These are phyloP conservation scores for Plemyria rubiginata DNA, from an alignment of 2,888 invertebrate genomes.

Conservation along the genomic window DNA sequence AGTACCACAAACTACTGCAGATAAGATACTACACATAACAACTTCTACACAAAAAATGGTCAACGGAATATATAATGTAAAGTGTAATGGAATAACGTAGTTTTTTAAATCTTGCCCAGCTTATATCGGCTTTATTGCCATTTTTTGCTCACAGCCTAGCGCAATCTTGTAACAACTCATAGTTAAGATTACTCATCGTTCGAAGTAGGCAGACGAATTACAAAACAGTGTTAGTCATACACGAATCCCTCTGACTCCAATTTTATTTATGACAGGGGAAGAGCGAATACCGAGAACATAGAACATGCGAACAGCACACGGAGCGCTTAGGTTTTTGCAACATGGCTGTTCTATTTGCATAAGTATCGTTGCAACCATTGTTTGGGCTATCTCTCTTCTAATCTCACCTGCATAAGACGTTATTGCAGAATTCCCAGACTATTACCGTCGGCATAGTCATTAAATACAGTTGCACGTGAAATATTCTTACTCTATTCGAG, in stretches of 20 bases:
- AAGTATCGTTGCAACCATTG: slow-evolving; percentile 71
- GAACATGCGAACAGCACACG: slow-evolving; percentile 60
- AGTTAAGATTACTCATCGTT: slow-evolving; percentile 57
- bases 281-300: slow-evolving; percentile 63
- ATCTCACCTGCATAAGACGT: slow-evolving; percentile 68
- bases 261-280: slow-evolving; percentile 60
- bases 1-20: slow-evolving; percentile 6
- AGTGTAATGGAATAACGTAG: slow-evolving; percentile 16
- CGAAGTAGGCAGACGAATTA: slow-evolving; percentile 52
- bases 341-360: slow-evolving; percentile 69
- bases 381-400: slow-evolving; percentile 72
- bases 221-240: slow-evolving; percentile 72
- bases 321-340: slow-evolving; percentile 57
- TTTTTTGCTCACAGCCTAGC: slow-evolving; percentile 28
- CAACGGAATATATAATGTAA: neutral
- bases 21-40: slow-evolving; percentile 1
- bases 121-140: slow-evolving; percentile 22
- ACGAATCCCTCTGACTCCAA: slow-evolving; percentile 68
- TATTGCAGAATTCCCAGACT: slow-evolving; percentile 77
- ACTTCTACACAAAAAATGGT: slow-evolving; percentile 9
- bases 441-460: slow-evolving; percentile 73
- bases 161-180: slow-evolving; percentile 31
- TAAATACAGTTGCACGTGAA: slow-evolving; percentile 78
- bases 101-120: slow-evolving; percentile 11
- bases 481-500: slow-evolving; percentile 73